Base-by-base conservation (phyloP, 2,113 vertebrate genomes). In the Pyrgilauda ruficollis region DNA sequence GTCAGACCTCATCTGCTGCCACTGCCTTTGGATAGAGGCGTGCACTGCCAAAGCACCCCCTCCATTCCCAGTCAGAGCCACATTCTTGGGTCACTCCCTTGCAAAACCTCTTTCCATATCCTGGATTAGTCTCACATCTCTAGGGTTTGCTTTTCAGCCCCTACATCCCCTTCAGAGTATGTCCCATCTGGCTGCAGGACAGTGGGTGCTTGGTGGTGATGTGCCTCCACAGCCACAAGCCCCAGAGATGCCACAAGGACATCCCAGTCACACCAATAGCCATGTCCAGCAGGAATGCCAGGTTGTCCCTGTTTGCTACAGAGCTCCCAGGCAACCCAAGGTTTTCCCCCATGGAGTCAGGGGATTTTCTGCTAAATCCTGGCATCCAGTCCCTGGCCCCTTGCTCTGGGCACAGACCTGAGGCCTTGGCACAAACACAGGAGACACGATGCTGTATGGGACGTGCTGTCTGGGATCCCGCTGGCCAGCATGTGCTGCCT, bases 401-500 rank as follows among this genome's bases (percentile, higher is more conserved):
- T 1, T 35, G 55, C 50, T 66, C 58, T 2, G 1, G 28, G 44
- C 79, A 77, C 31, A 24, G 53, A 77, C 46, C 49, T 1, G n/a
- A 91, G 81, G 35, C 64, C 47, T 72, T 78, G 95, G 90, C 76
- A 63, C 0, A 0, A 28, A 12, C 15, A 35, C 12, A 24, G 22
- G 39, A 0, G 16, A 28, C 7, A 0, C 3, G 30, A 22, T 13
- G 46, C 50, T 52, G 4, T 0, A 24, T 1, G 20, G 77, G 35
- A 26, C 50, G 15, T 0, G 1, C 83, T 49, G 46, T 7, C 70
- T 1, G 6, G 31, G 56, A 41, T 73, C 92, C 87, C 0, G 14
- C 87, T 87, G 81, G 37, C 61, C 1, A 2, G 17, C 61, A 52
- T 14, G 67, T 78, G 78, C 74, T 87, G 47, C 62, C 64, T 9